Conservation (phyloP, 2,888 invertebrate genomes). For the Drosophila borealis region DNA sequence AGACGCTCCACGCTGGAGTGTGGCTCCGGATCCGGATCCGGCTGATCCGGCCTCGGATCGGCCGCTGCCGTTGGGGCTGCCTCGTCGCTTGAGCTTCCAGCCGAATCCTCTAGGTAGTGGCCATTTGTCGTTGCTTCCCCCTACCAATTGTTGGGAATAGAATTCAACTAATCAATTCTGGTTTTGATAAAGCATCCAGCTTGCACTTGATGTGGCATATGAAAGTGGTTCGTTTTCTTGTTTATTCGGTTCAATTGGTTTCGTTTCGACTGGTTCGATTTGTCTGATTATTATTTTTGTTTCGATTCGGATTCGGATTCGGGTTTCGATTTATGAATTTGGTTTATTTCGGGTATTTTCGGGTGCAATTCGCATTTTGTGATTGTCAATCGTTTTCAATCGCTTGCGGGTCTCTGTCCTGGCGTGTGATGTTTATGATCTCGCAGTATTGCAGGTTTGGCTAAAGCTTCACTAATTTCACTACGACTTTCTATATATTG, state of each 20-base stretch:
- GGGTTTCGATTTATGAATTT: slow-evolving; percentile 47
- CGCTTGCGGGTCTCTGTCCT: slow-evolving; percentile 63
- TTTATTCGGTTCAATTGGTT: neutral
- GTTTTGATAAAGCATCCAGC: slow-evolving; percentile 80
- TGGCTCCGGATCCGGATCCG: slow-evolving; percentile 33
- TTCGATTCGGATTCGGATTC: slow-evolving; percentile 18
- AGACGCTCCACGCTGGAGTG: slow-evolving; percentile 66
- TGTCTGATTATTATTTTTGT: slow-evolving; percentile 10
- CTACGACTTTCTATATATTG: slow-evolving; percentile 84
- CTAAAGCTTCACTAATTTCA: slow-evolving; percentile 85
- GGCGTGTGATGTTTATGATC: slow-evolving; percentile 80
- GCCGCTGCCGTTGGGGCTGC: slow-evolving; percentile 34
- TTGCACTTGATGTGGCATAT: slow-evolving; percentile 58
- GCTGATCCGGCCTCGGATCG: slow-evolving; percentile 13
- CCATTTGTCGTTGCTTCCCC: slow-evolving; percentile 86
- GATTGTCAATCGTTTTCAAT: slow-evolving; percentile 53
- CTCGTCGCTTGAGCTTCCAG: slow-evolving; percentile 85
- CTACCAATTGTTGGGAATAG: slow-evolving; percentile 86
- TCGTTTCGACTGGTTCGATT: slow-evolving; percentile 14
- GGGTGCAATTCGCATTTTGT: slow-evolving; percentile 26
- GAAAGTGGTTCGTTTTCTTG: slow-evolving; percentile 39
- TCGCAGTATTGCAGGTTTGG: slow-evolving; percentile 83
- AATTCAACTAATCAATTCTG: slow-evolving; percentile 85
- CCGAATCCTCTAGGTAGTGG: slow-evolving; percentile 85
- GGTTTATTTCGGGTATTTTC: slow-evolving; percentile 19